These are phyloP conservation scores for Ferrisia virgata DNA, from an alignment of 2,888 invertebrate genomes.

Conservation along the genomic window DNA sequence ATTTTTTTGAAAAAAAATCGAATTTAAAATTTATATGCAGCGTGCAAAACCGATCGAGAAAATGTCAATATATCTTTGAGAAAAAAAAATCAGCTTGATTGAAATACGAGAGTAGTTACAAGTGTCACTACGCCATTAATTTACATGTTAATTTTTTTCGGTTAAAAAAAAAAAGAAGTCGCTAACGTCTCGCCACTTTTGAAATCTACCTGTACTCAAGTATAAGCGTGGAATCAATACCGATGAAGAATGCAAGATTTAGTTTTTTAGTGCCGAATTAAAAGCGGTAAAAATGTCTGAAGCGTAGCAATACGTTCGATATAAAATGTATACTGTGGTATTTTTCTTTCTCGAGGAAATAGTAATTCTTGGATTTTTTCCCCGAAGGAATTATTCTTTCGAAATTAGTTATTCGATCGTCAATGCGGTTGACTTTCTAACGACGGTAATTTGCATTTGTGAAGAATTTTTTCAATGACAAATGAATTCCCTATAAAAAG, in stretches of 20 bases:
- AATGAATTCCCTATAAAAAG: conserved; percentile 13
- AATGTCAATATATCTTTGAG: no score
- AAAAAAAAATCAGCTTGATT: neutral
- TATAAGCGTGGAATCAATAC: neutral
- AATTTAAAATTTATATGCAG: no score
- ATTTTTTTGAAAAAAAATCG: no score
- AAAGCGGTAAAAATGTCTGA: neutral
- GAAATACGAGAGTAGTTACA: neutral
- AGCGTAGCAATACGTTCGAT: neutral
- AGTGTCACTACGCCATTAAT: neutral
- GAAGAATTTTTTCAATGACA: conserved; percentile 20
- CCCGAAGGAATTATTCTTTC: neutral
- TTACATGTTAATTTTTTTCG: neutral
- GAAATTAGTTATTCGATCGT: conserved; percentile 32
- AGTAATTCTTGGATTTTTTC: neutral
- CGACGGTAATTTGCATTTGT: conserved; percentile 33
- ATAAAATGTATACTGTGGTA: neutral
- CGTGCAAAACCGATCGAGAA: no score
- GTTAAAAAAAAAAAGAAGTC: neutral
- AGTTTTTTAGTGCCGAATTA: neutral
- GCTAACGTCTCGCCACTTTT: neutral
- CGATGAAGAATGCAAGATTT: neutral
- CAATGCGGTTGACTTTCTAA: conserved; percentile 32
- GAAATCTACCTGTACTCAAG: neutral
- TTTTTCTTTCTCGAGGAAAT: neutral